Conservation (phyloP, 2,113 vertebrate species). For the Dermatemys mawii region DNA sequence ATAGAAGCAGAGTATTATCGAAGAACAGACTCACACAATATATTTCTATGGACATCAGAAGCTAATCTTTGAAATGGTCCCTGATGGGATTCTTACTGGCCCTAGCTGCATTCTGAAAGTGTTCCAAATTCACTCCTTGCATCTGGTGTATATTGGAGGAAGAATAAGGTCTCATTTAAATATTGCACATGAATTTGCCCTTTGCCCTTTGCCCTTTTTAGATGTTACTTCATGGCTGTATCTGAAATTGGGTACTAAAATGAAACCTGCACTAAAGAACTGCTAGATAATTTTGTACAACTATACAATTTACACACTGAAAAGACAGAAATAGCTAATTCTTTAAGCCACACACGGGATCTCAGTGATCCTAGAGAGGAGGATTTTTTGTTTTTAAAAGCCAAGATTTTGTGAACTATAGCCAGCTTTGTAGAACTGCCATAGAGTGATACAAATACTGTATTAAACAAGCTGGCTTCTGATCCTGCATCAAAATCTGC, state of each 20-base stretch:
- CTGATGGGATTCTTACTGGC: slow-evolving; percentile 37
- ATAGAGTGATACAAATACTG: slow-evolving; percentile 2
- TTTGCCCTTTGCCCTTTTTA: slow-evolving; percentile 58
- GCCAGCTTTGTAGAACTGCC: not conserved
- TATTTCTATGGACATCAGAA: slow-evolving; percentile 51
- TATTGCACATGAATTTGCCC: slow-evolving; percentile 44
- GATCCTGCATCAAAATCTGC: not conserved
- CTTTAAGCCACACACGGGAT: slow-evolving; percentile 54
- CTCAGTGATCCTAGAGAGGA: slow-evolving; percentile 32
- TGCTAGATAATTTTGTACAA: slow-evolving; percentile 63
- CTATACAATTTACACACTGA: slow-evolving; percentile 54
- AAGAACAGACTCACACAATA: slow-evolving; percentile 11
- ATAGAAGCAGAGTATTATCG: slow-evolving; percentile 4
- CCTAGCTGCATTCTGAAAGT: slow-evolving; percentile 29
- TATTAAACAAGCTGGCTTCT: slow-evolving; percentile 21
- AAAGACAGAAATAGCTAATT: slow-evolving; percentile 54
- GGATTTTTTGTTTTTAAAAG: slow-evolving; percentile 30
- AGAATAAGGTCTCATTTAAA: slow-evolving; percentile 58
- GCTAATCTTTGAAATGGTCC: slow-evolving; percentile 66
- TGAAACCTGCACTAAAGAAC: slow-evolving; percentile 20
- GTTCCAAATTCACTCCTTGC: slow-evolving; percentile 48
- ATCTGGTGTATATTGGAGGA: slow-evolving; percentile 50
- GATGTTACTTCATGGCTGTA: slow-evolving; percentile 55
- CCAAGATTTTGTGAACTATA: not conserved
- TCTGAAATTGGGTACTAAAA: slow-evolving; percentile 67